phyloP scores from a whole-genome alignment of 2,797 vertebrate species.

The Sparidentex hasta region DNA sequence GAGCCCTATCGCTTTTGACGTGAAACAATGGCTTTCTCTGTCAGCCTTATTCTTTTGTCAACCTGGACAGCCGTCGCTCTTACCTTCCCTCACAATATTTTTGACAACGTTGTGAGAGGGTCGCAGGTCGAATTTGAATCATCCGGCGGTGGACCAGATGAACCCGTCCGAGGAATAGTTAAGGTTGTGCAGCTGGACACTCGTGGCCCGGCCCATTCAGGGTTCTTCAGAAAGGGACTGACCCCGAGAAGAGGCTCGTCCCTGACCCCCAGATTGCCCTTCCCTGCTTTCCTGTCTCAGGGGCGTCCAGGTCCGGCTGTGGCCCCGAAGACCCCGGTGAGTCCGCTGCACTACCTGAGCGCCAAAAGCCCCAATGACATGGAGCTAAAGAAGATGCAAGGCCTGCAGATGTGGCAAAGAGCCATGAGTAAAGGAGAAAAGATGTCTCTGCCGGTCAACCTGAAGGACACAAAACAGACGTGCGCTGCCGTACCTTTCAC shows the following conservation, averaged over 20 bases:
- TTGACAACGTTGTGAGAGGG: slow-evolving; percentile 47
- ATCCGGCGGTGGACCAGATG: slow-evolving; percentile 76
- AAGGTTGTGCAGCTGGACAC: slow-evolving; percentile 80
- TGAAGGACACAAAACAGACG: slow-evolving; percentile 82
- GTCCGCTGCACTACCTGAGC: slow-evolving; percentile 60
- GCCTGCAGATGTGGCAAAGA: slow-evolving; percentile 86
- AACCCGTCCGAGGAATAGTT: slow-evolving; percentile 74
- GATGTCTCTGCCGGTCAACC: slow-evolving; percentile 73
- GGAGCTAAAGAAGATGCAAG: slow-evolving; percentile 77
- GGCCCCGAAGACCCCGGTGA: slow-evolving; percentile 42
- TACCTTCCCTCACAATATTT: slow-evolving; percentile 69
- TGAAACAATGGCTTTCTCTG: slow-evolving; percentile 67
- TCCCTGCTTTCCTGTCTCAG: slow-evolving; percentile 83
- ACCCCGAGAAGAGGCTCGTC: slow-evolving; percentile 46
- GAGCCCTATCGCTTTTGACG: background rate
- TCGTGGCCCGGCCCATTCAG: slow-evolving; percentile 60
- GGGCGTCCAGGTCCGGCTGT: slow-evolving; percentile 70
- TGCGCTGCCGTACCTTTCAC: slow-evolving; percentile 82
- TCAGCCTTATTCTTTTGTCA: slow-evolving; percentile 59
- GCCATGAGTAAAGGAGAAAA: slow-evolving; percentile 77
- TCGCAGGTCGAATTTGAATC: slow-evolving; percentile 72
- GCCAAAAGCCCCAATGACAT: slow-evolving; percentile 36
- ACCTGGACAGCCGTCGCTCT: slow-evolving; percentile 40
- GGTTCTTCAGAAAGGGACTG: slow-evolving; percentile 64
- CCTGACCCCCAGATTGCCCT: slow-evolving; percentile 61